Conservation (phyloP, 2,797 vertebrate genomes). For the Sebastiscus tertius region DNA sequence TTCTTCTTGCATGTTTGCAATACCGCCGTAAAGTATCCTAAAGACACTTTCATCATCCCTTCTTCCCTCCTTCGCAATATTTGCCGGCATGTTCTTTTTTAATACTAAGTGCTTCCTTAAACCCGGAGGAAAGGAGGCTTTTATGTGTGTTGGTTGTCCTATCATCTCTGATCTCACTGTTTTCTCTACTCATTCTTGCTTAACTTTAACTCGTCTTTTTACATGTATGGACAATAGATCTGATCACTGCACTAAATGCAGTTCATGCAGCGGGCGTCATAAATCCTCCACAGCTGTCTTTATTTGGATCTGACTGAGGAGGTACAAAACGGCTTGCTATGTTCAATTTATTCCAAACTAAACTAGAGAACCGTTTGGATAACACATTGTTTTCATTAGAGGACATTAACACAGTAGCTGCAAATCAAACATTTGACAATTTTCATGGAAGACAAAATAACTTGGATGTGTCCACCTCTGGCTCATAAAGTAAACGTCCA, state of each 20-base stretch:
- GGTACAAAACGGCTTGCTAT: not conserved
- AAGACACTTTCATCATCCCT: constrained; percentile 40
- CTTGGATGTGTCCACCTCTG: not conserved
- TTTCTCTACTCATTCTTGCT: not conserved
- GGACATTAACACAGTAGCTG: not conserved
- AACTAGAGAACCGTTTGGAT: not conserved
- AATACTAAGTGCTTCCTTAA: constrained; percentile 42
- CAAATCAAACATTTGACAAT: not conserved
- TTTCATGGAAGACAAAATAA: not conserved
- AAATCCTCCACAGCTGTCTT: constrained; percentile 9
- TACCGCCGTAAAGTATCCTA: constrained; percentile 12
- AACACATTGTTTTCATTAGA: not conserved
- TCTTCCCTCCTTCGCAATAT: constrained; percentile 21
- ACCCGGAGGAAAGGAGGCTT: constrained; percentile 29
- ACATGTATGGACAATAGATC: not conserved
- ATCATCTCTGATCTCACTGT: constrained; percentile 20
- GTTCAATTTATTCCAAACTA: not conserved
- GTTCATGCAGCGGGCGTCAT: constrained; percentile 13
- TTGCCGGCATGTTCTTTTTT: constrained; percentile 37
- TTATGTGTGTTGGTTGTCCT: constrained; percentile 16
- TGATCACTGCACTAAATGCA: constrained; percentile 3
- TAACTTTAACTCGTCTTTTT: not conserved
- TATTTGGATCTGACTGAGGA: not conserved
- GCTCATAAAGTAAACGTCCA: not conserved
- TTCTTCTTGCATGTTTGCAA: not conserved